Evolutionary conservation across 1,140 invertebrate species (phyloP), one percentile per base, ranked within the genome.

Genomic region (Brachionus plicatilis): DNA sequence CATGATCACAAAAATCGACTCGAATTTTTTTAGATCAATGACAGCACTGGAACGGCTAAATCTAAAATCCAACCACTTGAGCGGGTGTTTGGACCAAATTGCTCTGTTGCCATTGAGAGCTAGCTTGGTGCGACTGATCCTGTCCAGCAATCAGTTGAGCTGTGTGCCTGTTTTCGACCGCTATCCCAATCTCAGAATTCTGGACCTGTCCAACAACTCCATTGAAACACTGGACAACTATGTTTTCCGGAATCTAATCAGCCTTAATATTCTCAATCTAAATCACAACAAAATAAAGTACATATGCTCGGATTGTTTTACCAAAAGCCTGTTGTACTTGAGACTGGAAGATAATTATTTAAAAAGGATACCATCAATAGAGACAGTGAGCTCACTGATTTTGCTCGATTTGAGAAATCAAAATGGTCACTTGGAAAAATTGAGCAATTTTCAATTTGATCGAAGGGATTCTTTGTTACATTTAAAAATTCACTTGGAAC

Each of bases 301-400:
- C 20, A 82, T 82, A 6, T 41, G 43, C 17, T 43, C 37, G 4
- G 37, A 72, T 7, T 72, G 68, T 43, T 72, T 72, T 11, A 72
- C 29, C 33, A 72, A 72, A 20, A 43, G 37, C 33, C 43, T 82
- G 17, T 20, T 65, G 4, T 82, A 65, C 65, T 68, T 82, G 33
- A 65, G n/a, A 68, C 43, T 82, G 8, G 41, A 82, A 4, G 43
- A 65, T 27, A 82, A 82, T 68, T 82, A 65, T 82, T 29, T 82
- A 45, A 82, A 37, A 33, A 20, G 43, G 29, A 37, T 82, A 27
- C 79, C 79, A n/a, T 65, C 27, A 45, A 20, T 82, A 29, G 20
- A 29, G 24, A 1, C 56, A 20, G 12, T 37, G 20, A 82, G 53
- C 33, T 82, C 79, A 7, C n/a, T 82, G 2, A 68, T 68, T 45